Conservation (phyloP, 2,113 vertebrate species). For the Monarcha castaneiventris region DNA sequence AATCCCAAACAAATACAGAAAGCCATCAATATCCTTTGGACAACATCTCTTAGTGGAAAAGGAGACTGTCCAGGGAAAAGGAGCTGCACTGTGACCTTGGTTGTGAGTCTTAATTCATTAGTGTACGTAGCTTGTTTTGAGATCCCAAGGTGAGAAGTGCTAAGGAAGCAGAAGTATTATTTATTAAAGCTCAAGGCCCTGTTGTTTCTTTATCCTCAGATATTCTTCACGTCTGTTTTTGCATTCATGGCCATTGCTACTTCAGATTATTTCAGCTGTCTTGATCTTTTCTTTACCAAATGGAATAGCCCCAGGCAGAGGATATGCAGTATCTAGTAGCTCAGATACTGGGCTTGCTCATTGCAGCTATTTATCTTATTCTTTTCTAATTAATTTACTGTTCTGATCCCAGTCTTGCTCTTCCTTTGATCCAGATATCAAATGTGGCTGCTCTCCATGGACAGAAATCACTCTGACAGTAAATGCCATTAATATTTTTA, state of each 20-base stretch:
- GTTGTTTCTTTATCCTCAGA: not conserved
- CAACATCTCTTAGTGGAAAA: not conserved
- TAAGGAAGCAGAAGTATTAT: not conserved
- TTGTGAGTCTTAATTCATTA: not conserved
- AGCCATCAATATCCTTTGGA: not conserved
- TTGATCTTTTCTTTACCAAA: conserved; percentile 19
- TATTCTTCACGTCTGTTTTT: not conserved
- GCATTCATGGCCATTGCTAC: not conserved
- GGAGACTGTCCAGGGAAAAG: not conserved
- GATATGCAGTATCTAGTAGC: not conserved
- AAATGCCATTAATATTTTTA: not conserved
- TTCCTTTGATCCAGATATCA: not conserved
- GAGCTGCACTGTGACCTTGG: not conserved
- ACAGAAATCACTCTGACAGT: not conserved
- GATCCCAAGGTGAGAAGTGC: not conserved
- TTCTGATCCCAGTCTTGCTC: not conserved
- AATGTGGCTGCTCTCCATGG: not conserved
- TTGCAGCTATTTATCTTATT: conserved; percentile 1
- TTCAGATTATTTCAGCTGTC: conserved; percentile 2
- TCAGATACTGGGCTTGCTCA: not conserved
- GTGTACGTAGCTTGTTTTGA: not conserved
- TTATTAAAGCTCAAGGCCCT: not conserved
- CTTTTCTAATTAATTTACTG: conserved; percentile 36
- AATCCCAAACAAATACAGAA: conserved; percentile 10
- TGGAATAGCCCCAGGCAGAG: not conserved